Evolutionary conservation across 1,140 invertebrate genomes (phyloP).

Genomic region (Vollenhovia emeryi): DNA sequence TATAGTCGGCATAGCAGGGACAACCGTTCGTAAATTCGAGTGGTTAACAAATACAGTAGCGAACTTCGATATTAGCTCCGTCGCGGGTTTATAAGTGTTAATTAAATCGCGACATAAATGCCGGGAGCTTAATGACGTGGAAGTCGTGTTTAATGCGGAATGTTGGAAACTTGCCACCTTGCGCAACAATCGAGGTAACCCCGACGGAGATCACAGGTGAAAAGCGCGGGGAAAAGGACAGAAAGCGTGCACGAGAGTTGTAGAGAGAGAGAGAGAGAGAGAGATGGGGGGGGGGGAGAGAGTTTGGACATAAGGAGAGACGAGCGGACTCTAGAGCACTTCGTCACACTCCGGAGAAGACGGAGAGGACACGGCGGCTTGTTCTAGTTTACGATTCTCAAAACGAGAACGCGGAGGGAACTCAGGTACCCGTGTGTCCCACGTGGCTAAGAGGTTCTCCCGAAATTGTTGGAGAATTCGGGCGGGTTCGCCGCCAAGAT

Average conservation of each 20-base stretch:
- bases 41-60: background rate
- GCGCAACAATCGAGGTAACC: conserved; percentile 30
- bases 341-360: conserved; percentile 76
- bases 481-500: conserved; percentile 45
- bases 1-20: background rate
- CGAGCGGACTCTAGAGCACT: conserved; percentile 75
- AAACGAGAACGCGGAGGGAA: conserved; percentile 61
- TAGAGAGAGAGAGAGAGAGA: conserved; percentile 27
- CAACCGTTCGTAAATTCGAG: background rate
- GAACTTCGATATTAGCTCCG: conserved; percentile 23
- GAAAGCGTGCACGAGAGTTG: too few species aligned
- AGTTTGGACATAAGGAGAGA: conserved; percentile 64
- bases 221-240: background rate
- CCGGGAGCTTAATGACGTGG: conserved; percentile 42
- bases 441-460: conserved; percentile 67
- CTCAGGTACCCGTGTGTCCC: conserved; percentile 54
- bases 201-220: background rate
- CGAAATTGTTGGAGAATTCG: conserved; percentile 69
- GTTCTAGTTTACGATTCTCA: conserved; percentile 79
- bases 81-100: conserved; percentile 34
- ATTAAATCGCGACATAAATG: conserved; percentile 45
- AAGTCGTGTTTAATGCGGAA: conserved; percentile 24
- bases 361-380: conserved; percentile 69
- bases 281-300: conserved; percentile 7
- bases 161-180: conserved; percentile 37